Evolutionary conservation across 1,140 invertebrate genomes (phyloP).

Genomic region (Saxidomus purpurata): DNA sequence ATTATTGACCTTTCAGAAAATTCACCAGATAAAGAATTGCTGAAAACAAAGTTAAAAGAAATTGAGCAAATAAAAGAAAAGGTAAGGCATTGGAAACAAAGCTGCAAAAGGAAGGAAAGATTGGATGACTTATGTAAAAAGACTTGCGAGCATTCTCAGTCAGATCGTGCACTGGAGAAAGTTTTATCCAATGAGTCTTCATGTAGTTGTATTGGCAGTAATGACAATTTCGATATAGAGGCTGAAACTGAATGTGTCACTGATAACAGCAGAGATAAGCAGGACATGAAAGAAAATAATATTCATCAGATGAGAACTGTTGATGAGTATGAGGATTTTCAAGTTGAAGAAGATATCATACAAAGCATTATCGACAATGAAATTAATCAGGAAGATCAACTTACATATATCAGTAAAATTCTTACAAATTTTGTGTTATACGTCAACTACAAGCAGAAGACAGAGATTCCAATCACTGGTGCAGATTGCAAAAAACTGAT

Average conservation of each 20-base stretch:
- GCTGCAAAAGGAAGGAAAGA: slow-evolving; percentile 37
- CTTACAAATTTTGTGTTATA: not conserved
- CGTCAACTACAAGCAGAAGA: not conserved
- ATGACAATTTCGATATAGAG: not conserved
- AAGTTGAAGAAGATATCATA: not conserved
- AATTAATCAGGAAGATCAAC: not conserved
- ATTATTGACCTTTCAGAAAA: not conserved
- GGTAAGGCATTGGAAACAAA: slow-evolving; percentile 12
- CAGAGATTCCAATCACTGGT: not conserved
- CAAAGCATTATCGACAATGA: not conserved
- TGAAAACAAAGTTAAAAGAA: not conserved
- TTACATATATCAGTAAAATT: not conserved
- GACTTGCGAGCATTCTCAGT: not conserved
- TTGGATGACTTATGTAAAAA: not conserved
- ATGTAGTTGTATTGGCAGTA: not conserved
- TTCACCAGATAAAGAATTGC: not conserved
- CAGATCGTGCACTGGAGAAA: not conserved
- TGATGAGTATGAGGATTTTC: too few species aligned
- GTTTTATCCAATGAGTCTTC: not conserved
- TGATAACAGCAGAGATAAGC: not conserved
- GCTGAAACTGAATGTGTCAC: not conserved
- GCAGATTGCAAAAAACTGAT: not conserved
- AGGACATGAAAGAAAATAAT: not conserved
- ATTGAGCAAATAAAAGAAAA: slow-evolving; percentile 10
- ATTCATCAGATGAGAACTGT: not conserved